Evolutionary conservation across 2,797 vertebrate species (phyloP), one percentile per base, ranked within the genome.

Genomic region (Syngnathus rostellatus): DNA sequence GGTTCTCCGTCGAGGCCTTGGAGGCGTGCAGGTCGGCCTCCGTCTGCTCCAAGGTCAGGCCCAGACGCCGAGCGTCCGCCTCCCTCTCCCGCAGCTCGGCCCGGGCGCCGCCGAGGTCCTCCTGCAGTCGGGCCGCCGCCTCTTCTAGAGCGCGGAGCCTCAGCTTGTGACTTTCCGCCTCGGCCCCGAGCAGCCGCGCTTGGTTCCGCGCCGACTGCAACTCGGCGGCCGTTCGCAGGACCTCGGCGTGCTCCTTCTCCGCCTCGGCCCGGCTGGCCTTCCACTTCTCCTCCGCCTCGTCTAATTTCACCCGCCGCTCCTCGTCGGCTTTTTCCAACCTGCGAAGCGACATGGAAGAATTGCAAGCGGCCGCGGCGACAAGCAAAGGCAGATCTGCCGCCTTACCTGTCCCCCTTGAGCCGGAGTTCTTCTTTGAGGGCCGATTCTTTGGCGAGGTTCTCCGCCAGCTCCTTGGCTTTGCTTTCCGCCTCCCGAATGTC

Each of bases 1-100:
- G 86, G 19, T 72, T 89, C 72, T 91, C 89, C 0, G 89, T 95
- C 64, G 97, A 82, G 0, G 84, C 84, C 80, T 91, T 96, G 25
- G 94, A 96, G 53, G 92, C 89, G 31, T 90, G 90, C 73, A 99
- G 88, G 79, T 98, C 96, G 0, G 92, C 88, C 73, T 95, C 90
- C 17, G 96, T 89, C 66, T 96, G 94, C 81, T 98, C 94, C 77
- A 90, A 88, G 19, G 68, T 92, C 68, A 98, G 84, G 68, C 89
- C 92, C 62, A 87, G 88, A 23, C 93, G 86, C 64, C 91, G 93
- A 72, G 94, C 92, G 8, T 91, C 91, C 2, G 81, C 77, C 76
- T 96, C 94, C 53, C 92, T 89, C 21, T 90, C 90, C 65, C 82
- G 93, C 74, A 94, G 85, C 58, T 85, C 68, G 0, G 50, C 68